Evolutionary conservation across 2,113 vertebrate genomes (phyloP), one percentile per base, ranked within the genome.

Genomic region (Seriola quinqueradiata): DNA sequence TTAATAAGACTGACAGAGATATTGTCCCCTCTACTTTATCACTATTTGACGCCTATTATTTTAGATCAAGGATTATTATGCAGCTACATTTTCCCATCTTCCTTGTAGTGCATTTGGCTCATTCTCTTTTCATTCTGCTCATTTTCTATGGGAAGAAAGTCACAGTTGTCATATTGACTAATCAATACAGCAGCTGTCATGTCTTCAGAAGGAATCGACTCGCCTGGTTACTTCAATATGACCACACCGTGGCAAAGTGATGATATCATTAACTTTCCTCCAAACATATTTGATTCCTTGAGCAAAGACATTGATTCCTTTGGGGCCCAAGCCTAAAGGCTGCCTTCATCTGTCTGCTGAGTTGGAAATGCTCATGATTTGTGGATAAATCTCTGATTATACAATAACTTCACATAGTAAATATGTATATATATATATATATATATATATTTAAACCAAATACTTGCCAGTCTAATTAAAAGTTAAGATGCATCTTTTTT

Each of bases 261-360:
- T 77, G 40, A 71, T 72, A 11, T 76, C 67, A 83, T 82, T 82
- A 79, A 74, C 57, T 50, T 65, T 58, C 21, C 44, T 73, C 44
- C 58, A 73, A 54, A 74, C 59, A 75, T 57, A 67, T 82, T 77
- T 65, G 38, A 80, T 80, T 83, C 46, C 44, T 32, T 14, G 17
- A 85, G 36, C 63, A 71, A 55, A 68, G 52, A 67, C 57, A 77
- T 73, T 28, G 52, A 69, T 76, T 68, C 7, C 13, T 78, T n/a
- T 46, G 52, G 50, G 38, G 25, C 46, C 4, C 52, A 66, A 19
- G 25, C 52, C 58, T 28, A 54, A 57, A 17, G 1, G 32, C 23
- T n/a, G 42, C 52, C 13, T 40, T 48, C 11, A 36, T 76, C 34
- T 16, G 10, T 76, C 57, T 79, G 75, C 65, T 52, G 61, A n/a